These are phyloP conservation scores for Rhizomys pruinosus DNA, from an alignment of 2,113 vertebrate species.

Conservation along the genomic window DNA sequence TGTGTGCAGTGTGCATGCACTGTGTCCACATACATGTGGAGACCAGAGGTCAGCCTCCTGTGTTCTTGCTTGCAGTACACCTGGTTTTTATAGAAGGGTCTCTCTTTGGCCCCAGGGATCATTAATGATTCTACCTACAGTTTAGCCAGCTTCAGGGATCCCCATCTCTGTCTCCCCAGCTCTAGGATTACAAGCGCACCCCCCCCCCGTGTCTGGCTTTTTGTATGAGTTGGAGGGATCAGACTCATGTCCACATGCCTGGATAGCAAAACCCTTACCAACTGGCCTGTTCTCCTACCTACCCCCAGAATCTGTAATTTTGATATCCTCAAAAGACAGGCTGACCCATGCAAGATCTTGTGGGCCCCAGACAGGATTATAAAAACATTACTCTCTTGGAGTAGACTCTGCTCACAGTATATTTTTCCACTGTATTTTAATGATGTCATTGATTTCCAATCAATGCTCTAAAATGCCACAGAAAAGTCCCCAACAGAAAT, in stretches of 20 bases:
- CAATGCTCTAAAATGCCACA: background rate
- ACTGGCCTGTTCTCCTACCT: background rate
- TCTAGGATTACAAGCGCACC: background rate
- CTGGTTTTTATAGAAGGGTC: background rate
- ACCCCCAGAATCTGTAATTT: background rate
- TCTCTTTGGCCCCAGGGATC: background rate
- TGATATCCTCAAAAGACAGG: background rate
- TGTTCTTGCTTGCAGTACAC: no score
- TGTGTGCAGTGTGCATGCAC: background rate
- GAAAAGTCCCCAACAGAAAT: background rate
- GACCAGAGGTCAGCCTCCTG: background rate
- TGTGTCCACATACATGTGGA: background rate
- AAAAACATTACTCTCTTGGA: background rate
- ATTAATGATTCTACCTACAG: background rate
- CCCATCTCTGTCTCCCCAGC: background rate
- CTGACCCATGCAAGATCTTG: background rate
- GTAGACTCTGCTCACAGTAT: background rate
- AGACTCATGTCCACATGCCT: background rate
- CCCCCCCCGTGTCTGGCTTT: background rate
- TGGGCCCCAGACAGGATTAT: background rate
- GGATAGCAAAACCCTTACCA: background rate
- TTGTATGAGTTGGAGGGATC: background rate
- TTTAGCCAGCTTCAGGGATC: background rate
- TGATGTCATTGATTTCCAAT: constrained; percentile 6
- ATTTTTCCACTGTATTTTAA: background rate